Base-by-base conservation (phyloP, 2,888 invertebrate genomes). In the Parnassius apollo region DNA sequence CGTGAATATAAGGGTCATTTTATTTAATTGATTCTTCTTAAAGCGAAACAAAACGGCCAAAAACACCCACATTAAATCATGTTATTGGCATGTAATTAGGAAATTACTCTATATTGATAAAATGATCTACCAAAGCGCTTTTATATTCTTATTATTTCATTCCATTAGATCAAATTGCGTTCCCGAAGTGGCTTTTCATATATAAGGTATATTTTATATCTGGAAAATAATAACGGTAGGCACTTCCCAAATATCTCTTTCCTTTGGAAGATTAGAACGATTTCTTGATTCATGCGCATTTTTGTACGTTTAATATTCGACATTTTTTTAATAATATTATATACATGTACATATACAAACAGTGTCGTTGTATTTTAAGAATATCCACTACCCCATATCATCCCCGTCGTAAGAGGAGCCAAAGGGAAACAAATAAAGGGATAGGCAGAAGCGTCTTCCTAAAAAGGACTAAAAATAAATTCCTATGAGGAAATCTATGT, bases 1-100 rank as follows among this genome's bases (percentile, higher is more conserved):
- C 56, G 35, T 51, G 50, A 61, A 51, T 51, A 35, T 61, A 56
- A 56, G 57, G 48, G 22, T 53, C 57, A 62, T 57, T 62, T 57
- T 42, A 57, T 46, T 53, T 62, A 62, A 62, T 57, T 57, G 62
- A 42, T 57, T 52, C 18, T 62, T 11, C 11, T 22, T 13, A 52
- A 57, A 42, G 51, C 45, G 53, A 62, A 57, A 62, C 57, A 49
- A 13, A 45, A 57, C 18, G 46, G 13, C 46, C 57, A 35, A 53
- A 60, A 60, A 54, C 54, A n/a, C 54, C 53, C 53, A 18, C 54
- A 18, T 12, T 46, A 22, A 22, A 52, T 7, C 13, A 54, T 42
- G 60, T 42, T 54, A 25, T 22, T 13, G 54, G 46, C 35, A 59
- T 45, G 42, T 42, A 53, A 59, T 59, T 59, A 59, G 13, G 35